phyloP scores from a whole-genome alignment of 2,797 vertebrate genomes.

The Todus mexicanus region DNA sequence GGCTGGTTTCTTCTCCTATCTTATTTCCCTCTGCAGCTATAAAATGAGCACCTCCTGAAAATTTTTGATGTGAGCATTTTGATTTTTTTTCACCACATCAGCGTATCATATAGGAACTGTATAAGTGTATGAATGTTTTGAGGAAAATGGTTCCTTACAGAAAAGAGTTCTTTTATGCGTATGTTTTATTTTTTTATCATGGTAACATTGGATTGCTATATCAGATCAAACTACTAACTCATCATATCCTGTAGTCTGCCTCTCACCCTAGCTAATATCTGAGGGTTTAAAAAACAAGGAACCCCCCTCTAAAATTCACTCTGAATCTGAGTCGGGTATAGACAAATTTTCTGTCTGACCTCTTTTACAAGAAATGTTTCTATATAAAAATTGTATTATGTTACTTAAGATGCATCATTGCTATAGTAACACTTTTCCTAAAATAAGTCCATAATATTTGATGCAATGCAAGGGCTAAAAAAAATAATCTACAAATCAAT shows the following conservation, averaged over 20 bases:
- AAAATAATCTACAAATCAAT: not conserved
- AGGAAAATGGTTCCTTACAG: not conserved
- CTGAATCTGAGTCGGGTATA: fast-evolving
- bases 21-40: not conserved
- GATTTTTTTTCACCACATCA: not conserved
- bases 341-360: not conserved
- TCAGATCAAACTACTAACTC: not conserved
- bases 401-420: not conserved
- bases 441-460: not conserved
- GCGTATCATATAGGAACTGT: not conserved
- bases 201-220: not conserved
- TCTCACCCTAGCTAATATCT: not conserved
- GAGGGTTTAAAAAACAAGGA: not conserved
- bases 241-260: not conserved
- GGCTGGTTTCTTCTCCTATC: not conserved
- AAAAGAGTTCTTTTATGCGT: not conserved
- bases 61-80: not conserved
- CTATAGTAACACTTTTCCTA: not conserved
- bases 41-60: not conserved
- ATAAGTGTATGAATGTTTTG: not conserved
- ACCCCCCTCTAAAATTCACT: no score
- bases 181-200: not conserved
- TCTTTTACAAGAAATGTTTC: not conserved
- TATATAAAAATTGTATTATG: not conserved
- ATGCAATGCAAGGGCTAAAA: not conserved